Conservation (phyloP, 2,888 invertebrate species). For the Polyommatus icarus region DNA sequence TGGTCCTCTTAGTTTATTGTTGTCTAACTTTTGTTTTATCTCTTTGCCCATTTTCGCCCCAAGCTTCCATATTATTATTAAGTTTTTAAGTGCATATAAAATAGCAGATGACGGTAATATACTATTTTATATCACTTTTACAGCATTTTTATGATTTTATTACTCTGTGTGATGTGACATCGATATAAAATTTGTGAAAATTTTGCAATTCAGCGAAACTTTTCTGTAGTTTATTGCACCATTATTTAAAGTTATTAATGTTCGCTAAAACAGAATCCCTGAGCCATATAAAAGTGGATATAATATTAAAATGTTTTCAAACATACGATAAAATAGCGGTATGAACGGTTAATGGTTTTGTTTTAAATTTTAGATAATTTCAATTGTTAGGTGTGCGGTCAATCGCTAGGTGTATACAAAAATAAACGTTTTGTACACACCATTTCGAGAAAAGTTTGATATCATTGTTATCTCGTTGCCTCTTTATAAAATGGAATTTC, state of each 20-base stretch:
- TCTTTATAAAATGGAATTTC: no score
- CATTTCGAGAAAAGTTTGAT: no score
- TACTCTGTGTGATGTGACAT: background rate
- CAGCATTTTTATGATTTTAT: constrained; percentile 14
- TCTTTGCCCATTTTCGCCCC: background rate
- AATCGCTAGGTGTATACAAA: no score
- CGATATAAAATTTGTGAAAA: constrained; percentile 4
- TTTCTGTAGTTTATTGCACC: background rate
- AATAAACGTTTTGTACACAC: no score
- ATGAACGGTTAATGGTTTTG: no score
- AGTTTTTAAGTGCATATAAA: constrained; percentile 13
- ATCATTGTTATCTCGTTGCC: no score
- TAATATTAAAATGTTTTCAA: background rate
- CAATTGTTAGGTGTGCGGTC: no score
- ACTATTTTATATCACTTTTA: background rate
- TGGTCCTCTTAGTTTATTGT: background rate
- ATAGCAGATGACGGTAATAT: background rate
- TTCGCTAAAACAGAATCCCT: background rate
- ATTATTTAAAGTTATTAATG: constrained; percentile 15
- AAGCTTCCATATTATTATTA: background rate
- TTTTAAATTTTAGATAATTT: no score
- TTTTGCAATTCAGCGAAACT: background rate
- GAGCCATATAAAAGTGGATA: background rate
- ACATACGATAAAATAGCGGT: background rate
- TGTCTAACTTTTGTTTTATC: background rate